These are phyloP conservation scores for Micoletzkya japonica DNA, from an alignment of 2,888 invertebrate genomes.

Conservation along the genomic window DNA sequence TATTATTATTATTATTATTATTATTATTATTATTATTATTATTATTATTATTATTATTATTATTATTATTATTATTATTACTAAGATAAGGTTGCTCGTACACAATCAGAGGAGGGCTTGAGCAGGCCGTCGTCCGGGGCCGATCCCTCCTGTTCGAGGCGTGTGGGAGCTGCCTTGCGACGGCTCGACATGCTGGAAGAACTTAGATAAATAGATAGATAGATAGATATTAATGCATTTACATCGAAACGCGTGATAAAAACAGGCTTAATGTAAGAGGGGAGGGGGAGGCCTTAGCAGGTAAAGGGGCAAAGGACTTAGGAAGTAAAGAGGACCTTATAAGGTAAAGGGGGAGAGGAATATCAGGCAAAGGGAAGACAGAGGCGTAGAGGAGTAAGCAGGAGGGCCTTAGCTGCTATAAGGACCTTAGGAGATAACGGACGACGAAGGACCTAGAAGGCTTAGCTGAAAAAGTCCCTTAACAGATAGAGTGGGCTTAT, in stretches of 20 bases:
- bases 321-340: not conserved
- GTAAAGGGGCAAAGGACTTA: not conserved
- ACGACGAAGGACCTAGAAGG: not conserved
- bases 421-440: not conserved
- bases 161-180: conserved; percentile 54
- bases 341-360: not conserved
- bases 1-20: too few species aligned
- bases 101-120: not conserved
- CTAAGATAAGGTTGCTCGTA: not conserved
- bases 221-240: too few species aligned
- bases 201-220: too few species aligned
- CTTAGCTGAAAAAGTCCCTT: too few species aligned
- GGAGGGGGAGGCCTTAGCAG: not conserved
- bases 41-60: too few species aligned
- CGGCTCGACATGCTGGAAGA: conserved; percentile 62
- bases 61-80: too few species aligned
- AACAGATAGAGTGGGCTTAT: too few species aligned
- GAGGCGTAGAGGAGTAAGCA: not conserved
- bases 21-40: too few species aligned
- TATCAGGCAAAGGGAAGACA: not conserved
- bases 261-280: not conserved
- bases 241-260: conserved; percentile 30
- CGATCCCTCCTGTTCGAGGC: conserved; percentile 31
- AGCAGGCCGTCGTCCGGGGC: not conserved
- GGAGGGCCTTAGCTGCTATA: not conserved